phyloP scores from a whole-genome alignment of 2,113 vertebrate species.

The Barnardius zonarius region DNA sequence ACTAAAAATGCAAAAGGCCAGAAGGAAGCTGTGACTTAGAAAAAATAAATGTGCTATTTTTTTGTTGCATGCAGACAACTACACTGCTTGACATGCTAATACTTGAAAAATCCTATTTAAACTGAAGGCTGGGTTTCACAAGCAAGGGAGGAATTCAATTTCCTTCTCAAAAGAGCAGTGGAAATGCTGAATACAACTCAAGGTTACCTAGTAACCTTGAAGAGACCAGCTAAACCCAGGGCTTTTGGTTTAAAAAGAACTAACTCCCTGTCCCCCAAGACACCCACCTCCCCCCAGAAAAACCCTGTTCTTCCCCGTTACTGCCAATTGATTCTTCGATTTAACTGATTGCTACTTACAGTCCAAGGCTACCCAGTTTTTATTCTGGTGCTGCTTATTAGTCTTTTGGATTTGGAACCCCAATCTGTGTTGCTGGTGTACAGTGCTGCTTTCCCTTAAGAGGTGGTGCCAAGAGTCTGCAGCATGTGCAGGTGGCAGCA shows the following conservation, averaged over 20 bases:
- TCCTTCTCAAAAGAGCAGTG: neutral
- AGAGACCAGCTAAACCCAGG: neutral
- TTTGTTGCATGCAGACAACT: neutral
- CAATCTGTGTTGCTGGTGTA: fast-evolving
- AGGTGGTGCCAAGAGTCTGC: neutral
- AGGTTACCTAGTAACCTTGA: conserved; percentile 24
- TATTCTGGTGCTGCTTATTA: neutral
- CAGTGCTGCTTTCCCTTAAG: neutral
- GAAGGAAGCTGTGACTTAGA: neutral
- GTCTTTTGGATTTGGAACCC: neutral
- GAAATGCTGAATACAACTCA: neutral
- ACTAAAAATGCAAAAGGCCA: neutral
- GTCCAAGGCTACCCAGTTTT: neutral
- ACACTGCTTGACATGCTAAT: conserved; percentile 36
- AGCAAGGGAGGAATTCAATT: neutral
- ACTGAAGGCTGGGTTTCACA: neutral
- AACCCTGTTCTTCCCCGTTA: neutral
- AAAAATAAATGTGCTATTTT: conserved; percentile 10
- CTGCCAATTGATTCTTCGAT: neutral
- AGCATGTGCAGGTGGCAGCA: neutral
- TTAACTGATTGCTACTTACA: neutral
- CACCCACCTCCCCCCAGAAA: fast-evolving
- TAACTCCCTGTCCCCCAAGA: neutral
- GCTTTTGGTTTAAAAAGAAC: neutral
- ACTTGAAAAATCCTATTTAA: conserved; percentile 42